Conservation (phyloP, 2,113 vertebrate genomes). For the Sinocyclocheilus anshuiensis region DNA sequence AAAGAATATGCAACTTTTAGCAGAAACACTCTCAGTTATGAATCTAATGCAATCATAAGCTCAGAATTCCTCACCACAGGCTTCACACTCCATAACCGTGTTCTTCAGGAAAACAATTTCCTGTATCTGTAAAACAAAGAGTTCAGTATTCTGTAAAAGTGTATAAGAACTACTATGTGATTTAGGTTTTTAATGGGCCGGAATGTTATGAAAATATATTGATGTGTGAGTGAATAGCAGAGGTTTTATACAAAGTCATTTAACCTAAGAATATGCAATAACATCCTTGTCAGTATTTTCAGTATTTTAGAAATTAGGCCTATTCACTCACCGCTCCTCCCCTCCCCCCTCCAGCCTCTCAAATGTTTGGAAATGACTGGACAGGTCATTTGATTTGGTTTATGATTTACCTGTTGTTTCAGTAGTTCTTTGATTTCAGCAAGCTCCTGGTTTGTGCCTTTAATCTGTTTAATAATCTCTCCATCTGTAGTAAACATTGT, state of each 20-base stretch:
- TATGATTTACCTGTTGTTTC: conserved; percentile 84
- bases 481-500: conserved; percentile 69
- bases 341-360: no score
- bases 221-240: not conserved
- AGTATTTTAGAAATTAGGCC: no score
- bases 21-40: not conserved
- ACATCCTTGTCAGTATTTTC: not conserved
- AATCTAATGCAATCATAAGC: not conserved
- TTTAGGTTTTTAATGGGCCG: not conserved
- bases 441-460: conserved; percentile 87
- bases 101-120: conserved; percentile 97
- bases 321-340: no score
- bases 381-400: no score
- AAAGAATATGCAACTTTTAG: not conserved
- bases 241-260: not conserved
- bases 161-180: not conserved
- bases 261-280: not conserved
- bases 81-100: conserved; percentile 96
- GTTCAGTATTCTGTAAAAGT: not conserved
- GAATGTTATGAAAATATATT: not conserved
- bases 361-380: no score
- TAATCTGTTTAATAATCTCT: conserved; percentile 92
- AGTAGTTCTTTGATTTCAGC: conserved; percentile 88
- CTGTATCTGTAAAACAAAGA: conserved; percentile 81
- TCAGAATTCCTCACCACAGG: conserved; percentile 84